phyloP scores from a whole-genome alignment of 2,797 vertebrate genomes.

The Sebastolobus altivelis region DNA sequence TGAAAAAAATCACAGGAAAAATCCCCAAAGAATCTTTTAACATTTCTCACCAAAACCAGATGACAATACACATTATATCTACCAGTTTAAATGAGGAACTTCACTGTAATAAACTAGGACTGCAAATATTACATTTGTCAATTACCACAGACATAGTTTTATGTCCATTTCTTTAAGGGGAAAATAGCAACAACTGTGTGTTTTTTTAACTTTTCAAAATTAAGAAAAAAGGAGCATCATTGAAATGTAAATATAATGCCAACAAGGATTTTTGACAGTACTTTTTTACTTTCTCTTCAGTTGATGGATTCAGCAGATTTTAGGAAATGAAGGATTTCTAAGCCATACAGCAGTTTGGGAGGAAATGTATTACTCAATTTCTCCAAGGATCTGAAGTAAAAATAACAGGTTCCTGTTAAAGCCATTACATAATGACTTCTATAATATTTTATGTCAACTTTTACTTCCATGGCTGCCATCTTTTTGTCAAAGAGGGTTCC shows the following conservation, averaged over 20 bases:
- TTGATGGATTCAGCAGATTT: too few relatives aligned
- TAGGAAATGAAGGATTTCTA: background rate
- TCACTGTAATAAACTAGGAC: too few relatives aligned
- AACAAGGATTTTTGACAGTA: too few relatives aligned
- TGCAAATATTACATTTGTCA: too few relatives aligned
- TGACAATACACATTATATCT: background rate
- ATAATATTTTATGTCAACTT: conserved; percentile 19
- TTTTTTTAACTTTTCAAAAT: too few relatives aligned
- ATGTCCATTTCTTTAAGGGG: background rate
- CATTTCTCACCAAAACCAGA: background rate
- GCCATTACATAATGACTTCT: conserved; percentile 20
- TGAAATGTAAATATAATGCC: background rate
- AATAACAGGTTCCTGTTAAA: conserved; percentile 1
- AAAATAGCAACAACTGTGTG: background rate
- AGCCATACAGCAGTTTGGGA: background rate
- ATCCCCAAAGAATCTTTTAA: background rate
- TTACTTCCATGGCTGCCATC: background rate
- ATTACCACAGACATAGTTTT: too few relatives aligned
- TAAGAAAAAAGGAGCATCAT: too few relatives aligned
- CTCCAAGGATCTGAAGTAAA: background rate
- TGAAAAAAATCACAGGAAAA: background rate
- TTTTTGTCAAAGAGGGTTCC: conserved; percentile 15
- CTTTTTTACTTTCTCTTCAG: too few relatives aligned
- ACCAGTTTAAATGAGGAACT: too few relatives aligned
- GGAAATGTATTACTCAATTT: background rate